These are phyloP conservation scores for Amiota mariae DNA, from an alignment of 2,888 invertebrate genomes.

Conservation along the genomic window DNA sequence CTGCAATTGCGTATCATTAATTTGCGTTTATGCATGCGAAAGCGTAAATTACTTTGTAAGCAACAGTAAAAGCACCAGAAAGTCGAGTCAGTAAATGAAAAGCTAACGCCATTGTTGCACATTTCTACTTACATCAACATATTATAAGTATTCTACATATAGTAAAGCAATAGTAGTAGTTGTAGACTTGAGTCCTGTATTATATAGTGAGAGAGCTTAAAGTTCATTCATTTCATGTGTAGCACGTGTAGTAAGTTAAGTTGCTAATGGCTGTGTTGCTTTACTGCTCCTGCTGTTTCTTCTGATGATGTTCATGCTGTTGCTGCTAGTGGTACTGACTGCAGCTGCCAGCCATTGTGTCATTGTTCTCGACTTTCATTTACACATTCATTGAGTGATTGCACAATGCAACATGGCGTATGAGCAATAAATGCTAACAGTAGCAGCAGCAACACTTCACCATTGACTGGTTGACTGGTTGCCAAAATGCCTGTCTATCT, in stretches of 20 bases:
- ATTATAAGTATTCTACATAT: no score
- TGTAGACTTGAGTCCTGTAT: no score
- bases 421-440: constrained; percentile 53
- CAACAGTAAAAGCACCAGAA: constrained; percentile 45
- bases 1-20: constrained; percentile 69
- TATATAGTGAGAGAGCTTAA: no score
- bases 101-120: no score
- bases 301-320: background rate
- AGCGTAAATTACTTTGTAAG: constrained; percentile 57
- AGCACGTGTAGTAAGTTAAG: no score
- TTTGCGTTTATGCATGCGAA: constrained; percentile 62
- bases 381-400: constrained; percentile 42
- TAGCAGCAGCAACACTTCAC: constrained; percentile 23
- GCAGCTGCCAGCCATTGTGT: background rate
- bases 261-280: no score
- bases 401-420: constrained; percentile 50
- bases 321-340: background rate
- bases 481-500: constrained; percentile 34
- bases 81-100: background rate
- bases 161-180: no score
- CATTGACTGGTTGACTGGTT: background rate
- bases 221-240: no score
- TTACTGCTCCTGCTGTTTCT: constrained; percentile 44
- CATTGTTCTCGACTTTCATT: constrained; percentile 38
- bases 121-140: no score